phyloP scores from a whole-genome alignment of 2,888 invertebrate genomes.

The Phalera bucephala region DNA sequence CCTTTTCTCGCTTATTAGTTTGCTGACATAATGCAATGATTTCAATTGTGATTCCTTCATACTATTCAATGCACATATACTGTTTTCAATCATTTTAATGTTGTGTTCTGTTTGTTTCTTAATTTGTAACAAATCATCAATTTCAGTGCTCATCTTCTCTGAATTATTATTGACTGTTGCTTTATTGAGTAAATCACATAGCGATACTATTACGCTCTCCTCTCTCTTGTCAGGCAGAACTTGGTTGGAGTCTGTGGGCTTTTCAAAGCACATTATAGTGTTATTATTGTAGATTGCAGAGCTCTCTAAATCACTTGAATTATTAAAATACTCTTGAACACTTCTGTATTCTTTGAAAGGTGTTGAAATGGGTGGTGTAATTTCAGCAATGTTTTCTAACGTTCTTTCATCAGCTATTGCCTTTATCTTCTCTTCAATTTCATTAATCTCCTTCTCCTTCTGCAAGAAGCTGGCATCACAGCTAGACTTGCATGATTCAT shows the following conservation, averaged over 20 bases:
- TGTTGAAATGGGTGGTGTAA: conserved; percentile 62
- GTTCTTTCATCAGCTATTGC: conserved; percentile 40
- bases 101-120: conserved; percentile 50
- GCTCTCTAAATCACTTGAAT: conserved; percentile 51
- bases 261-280: conserved; percentile 66
- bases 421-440: conserved; percentile 47
- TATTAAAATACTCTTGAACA: conserved; percentile 57
- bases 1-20: conserved; percentile 49
- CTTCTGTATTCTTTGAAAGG: conserved; percentile 66
- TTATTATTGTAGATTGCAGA: conserved; percentile 48
- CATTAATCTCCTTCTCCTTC: conserved; percentile 64
- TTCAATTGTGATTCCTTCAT: conserved; percentile 55
- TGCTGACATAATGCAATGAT: conserved; percentile 49
- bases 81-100: conserved; percentile 54
- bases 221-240: conserved; percentile 56
- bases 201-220: conserved; percentile 63
- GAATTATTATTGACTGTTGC: conserved; percentile 46
- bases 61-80: conserved; percentile 44
- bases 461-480: conserved; percentile 68
- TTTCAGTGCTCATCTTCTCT: conserved; percentile 40
- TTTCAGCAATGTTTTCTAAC: conserved; percentile 54
- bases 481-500: conserved; percentile 61
- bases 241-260: conserved; percentile 32
- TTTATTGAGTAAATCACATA: conserved; percentile 65
- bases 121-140: conserved; percentile 51